Conservation (phyloP, 2,888 invertebrate genomes). For the Drosophila fungiperda region DNA sequence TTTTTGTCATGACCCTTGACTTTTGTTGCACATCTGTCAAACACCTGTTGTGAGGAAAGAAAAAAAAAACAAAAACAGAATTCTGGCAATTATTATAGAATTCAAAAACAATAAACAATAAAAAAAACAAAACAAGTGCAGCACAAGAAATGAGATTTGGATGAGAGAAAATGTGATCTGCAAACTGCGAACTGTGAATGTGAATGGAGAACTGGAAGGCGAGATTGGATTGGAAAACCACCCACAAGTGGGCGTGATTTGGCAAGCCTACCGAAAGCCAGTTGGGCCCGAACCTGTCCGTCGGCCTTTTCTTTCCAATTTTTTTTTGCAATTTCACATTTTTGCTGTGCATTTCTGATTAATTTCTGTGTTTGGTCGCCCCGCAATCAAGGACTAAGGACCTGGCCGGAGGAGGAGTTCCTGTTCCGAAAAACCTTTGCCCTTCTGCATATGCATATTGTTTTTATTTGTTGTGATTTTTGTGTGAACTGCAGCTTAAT, state of each 20-base stretch:
- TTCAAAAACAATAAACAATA: slow-evolving; percentile 9
- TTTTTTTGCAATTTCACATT: slow-evolving; percentile 25
- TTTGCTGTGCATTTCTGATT: slow-evolving; percentile 23
- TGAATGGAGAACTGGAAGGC: not conserved
- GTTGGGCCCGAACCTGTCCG: slow-evolving; percentile 22
- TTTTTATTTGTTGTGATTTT: slow-evolving; percentile 19
- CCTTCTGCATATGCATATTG: slow-evolving; percentile 12
- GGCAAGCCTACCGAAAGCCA: slow-evolving; percentile 48
- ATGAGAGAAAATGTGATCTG: not conserved
- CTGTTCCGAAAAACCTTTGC: not conserved
- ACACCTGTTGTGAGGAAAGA: not conserved
- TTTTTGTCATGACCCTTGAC: not conserved
- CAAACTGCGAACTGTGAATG: not conserved
- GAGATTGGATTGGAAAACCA: slow-evolving; percentile 18
- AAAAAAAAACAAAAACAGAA: not conserved
- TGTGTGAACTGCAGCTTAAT: slow-evolving; percentile 12
- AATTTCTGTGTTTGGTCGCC: slow-evolving; percentile 26
- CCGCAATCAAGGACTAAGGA: slow-evolving; percentile 26
- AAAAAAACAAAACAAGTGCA: slow-evolving; percentile 20
- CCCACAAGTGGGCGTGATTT: slow-evolving; percentile 28
- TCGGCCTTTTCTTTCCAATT: slow-evolving; percentile 3
- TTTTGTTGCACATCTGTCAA: slow-evolving; percentile 19
- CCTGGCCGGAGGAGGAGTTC: not conserved
- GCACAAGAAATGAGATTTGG: slow-evolving; percentile 4
- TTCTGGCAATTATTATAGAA: slow-evolving; percentile 12